Percentiles rank a stretch among this genome's conserved stretches.
Evolutionary conservation across 2,888 invertebrate genomes (phyloP).

Genomic region (Cacoxenus indagator): DNA sequence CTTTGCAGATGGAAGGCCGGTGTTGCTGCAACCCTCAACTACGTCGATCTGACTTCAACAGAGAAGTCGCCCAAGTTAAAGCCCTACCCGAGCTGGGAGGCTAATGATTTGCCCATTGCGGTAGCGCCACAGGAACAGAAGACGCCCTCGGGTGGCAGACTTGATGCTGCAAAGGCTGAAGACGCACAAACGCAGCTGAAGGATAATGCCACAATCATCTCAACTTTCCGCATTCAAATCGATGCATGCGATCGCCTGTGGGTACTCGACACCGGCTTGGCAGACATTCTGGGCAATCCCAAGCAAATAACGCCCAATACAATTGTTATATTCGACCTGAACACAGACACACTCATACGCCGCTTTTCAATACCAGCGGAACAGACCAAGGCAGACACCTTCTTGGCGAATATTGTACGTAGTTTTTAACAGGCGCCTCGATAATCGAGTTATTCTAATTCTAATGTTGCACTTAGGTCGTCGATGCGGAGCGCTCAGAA

Average conservation of each 20-base stretch:
- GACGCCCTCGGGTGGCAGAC: conserved; percentile 61
- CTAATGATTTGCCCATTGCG: conserved; percentile 81
- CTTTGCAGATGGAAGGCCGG: conserved; percentile 80
- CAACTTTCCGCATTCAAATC: conserved; percentile 80
- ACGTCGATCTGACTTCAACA: conserved; percentile 73
- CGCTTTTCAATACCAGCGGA: conserved; percentile 78
- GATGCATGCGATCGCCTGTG: conserved; percentile 86
- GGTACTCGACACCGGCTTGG: conserved; percentile 83
- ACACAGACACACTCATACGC: conserved; percentile 80
- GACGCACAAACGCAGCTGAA: conserved; percentile 71
- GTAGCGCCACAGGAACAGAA: conserved; percentile 65
- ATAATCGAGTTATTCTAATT: neutral
- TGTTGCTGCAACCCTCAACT: conserved; percentile 79
- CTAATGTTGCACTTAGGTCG: conserved; percentile 72
- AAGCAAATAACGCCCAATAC: conserved; percentile 77
- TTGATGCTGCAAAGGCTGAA: conserved; percentile 66
- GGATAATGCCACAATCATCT: conserved; percentile 77
- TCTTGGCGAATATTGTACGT: conserved; percentile 85
- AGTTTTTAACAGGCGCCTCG: neutral
- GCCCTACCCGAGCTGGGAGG: conserved; percentile 84
- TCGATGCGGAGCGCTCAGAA: conserved; percentile 78
- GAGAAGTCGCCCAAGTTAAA: conserved; percentile 80
- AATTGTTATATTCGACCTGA: conserved; percentile 79
- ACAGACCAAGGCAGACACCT: conserved; percentile 81
- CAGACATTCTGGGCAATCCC: conserved; percentile 79